Evolutionary conservation across 1,140 invertebrate genomes (phyloP), one percentile per base, ranked within the genome.

Genomic region (Eubasilissa regina): DNA sequence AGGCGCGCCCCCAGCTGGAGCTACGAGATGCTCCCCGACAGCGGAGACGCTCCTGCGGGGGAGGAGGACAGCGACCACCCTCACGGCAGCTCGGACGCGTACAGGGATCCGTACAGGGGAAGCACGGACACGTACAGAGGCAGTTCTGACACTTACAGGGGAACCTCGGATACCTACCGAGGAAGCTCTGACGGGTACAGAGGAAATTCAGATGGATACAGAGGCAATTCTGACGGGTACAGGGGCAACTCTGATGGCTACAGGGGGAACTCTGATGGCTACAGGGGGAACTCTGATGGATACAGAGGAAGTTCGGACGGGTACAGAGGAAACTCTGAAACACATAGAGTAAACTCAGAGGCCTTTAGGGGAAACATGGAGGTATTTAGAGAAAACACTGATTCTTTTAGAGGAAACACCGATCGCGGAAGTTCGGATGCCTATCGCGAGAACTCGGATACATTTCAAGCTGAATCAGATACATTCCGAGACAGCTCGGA

Each of bases 11-110:
- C 78, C 10, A 78, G 84, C 77, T 91, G 90, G 90, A 87, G 89
- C 76, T 91, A 91, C 86, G 90, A 91, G 81, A 90, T 90, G 84
- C 83, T 92, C 73, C 89, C 90, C 21, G 77, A 79, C 66, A 51
- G 66, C 68, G 77, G 77, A 10, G 64, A 68, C 79, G 87, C 86
- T 13, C 87, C 58, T 85, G 86, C 43, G 12, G 87, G 86, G 8
- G 87, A 87, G 80, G 87, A 88, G 84, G 86, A 85, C 76, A 87
- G 83, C 51, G 55, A 58, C 45, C 43, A 86, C 12, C 87, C 87
- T 83, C 81, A 85, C 25, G 85, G 85, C 35, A 86, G 0, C 86
- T 84, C 83, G 86, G 86, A 3, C 85, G n/a, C n/a, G n/a, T 86
- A 86, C 12, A 84, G 83, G 87, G 86, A 1, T 85, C 84, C 3